Conservation (phyloP, 2,888 invertebrate species). For the Cheilosia impressa region DNA sequence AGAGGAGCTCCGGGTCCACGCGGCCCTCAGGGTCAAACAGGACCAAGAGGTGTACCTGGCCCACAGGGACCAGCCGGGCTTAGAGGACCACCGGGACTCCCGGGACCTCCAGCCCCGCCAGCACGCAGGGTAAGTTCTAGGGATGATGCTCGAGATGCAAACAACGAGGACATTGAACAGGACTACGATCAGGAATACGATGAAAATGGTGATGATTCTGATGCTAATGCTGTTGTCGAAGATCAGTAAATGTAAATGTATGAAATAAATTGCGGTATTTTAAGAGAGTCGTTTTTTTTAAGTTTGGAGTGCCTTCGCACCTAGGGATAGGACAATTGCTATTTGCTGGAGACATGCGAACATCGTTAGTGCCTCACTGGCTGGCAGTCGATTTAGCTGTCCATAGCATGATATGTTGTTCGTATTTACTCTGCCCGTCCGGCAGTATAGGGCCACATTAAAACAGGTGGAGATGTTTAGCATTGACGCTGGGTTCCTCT, state of each 20-base stretch:
- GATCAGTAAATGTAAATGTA: background rate
- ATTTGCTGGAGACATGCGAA: too few species aligned
- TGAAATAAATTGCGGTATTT: slow-evolving; percentile 6
- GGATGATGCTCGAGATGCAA: background rate
- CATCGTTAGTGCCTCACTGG: too few species aligned
- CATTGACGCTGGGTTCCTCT: too few species aligned
- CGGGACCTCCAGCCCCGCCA: slow-evolving; percentile 47
- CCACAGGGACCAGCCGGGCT: slow-evolving; percentile 70
- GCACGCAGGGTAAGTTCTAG: background rate
- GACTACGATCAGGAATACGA: slow-evolving; percentile 23
- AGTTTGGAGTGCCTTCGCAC: too few species aligned
- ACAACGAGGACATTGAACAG: background rate
- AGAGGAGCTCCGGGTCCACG: slow-evolving; percentile 69
- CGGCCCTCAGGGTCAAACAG: slow-evolving; percentile 71
- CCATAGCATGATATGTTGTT: too few species aligned
- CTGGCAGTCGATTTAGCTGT: too few species aligned
- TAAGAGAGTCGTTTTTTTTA: background rate
- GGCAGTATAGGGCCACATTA: too few species aligned
- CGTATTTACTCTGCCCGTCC: too few species aligned
- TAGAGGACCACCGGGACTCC: slow-evolving; percentile 63
- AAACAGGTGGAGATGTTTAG: too few species aligned
- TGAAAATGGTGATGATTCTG: background rate
- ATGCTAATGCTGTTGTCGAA: background rate
- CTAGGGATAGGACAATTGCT: too few species aligned
- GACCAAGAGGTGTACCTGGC: slow-evolving; percentile 73